These are phyloP conservation scores for Oryzias woworae DNA, from an alignment of 2,113 vertebrate genomes.

Conservation along the genomic window DNA sequence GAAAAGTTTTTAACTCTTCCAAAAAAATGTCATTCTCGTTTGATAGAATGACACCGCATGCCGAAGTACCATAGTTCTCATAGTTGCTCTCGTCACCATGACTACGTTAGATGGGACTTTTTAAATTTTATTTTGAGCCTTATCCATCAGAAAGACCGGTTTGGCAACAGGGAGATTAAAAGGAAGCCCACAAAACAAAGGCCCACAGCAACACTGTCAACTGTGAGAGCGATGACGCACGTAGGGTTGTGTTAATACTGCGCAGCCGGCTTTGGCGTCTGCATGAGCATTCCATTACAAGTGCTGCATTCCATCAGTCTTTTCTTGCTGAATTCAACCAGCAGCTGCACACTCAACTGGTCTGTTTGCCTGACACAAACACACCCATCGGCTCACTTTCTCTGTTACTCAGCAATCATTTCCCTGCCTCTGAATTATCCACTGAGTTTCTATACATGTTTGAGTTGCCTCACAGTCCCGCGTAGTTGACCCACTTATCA, in stretches of 20 bases:
- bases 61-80: slow-evolving; percentile 28
- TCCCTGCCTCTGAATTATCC: not conserved
- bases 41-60: no score
- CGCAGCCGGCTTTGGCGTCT: slow-evolving; percentile 75
- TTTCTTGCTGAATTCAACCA: slow-evolving; percentile 59
- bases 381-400: not conserved
- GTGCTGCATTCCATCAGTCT: slow-evolving; percentile 59
- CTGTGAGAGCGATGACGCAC: slow-evolving; percentile 79
- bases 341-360: slow-evolving; percentile 50
- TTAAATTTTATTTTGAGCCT: slow-evolving; percentile 20
- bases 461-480: not conserved
- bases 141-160: slow-evolving; percentile 40
- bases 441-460: not conserved
- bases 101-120: slow-evolving; percentile 42
- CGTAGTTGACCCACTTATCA: not conserved
- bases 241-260: slow-evolving; percentile 77
- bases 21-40: no score
- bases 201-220: slow-evolving; percentile 57
- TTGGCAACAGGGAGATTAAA: slow-evolving; percentile 57
- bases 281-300: slow-evolving; percentile 77
- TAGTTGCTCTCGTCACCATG: slow-evolving; percentile 27
- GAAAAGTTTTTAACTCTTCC: no score
- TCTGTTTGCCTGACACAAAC: slow-evolving; percentile 14
- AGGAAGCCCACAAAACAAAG: slow-evolving; percentile 16
- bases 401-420: not conserved